These are phyloP conservation scores for Parambassis ranga DNA, from an alignment of 2,797 vertebrate species.

Conservation along the genomic window DNA sequence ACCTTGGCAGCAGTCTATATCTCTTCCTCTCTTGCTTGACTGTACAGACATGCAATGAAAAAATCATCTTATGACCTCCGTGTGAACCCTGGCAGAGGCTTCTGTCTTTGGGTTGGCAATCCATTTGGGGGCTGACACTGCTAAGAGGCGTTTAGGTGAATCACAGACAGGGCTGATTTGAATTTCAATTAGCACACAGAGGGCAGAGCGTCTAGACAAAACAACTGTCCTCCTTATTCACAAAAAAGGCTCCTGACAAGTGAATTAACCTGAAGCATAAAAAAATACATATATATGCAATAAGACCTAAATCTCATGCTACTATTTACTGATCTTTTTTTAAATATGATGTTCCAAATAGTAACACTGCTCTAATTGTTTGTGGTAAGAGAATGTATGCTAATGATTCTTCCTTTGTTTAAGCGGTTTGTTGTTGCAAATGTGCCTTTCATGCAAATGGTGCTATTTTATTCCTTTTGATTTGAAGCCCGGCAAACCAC, in stretches of 20 bases:
- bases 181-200: conserved; percentile 52
- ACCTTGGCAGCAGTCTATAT: background rate
- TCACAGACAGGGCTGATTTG: conserved; percentile 55
- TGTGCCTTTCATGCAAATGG: background rate
- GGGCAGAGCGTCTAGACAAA: conserved; percentile 41
- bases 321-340: background rate
- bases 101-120: conserved; percentile 16
- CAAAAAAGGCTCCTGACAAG: conserved; percentile 7
- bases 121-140: conserved; percentile 12
- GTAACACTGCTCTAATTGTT: background rate
- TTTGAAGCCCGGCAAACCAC: background rate
- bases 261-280: background rate
- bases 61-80: conserved; percentile 20
- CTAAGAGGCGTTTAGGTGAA: conserved; percentile 37
- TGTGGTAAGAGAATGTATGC: background rate
- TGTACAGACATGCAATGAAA: conserved; percentile 10
- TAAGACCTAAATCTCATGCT: background rate
- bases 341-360: background rate
- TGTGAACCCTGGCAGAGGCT: conserved; percentile 27
- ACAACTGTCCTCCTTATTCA: conserved; percentile 5
- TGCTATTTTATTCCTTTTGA: background rate
- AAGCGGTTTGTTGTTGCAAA: background rate
- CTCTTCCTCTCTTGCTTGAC: background rate
- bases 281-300: conserved; percentile 15
- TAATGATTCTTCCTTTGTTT: background rate